A percentile compares a stretch with the other conserved stretches of the same genome.
phyloP scores from a whole-genome alignment of 1,140 invertebrate genomes.

The Glomeris maerens region DNA sequence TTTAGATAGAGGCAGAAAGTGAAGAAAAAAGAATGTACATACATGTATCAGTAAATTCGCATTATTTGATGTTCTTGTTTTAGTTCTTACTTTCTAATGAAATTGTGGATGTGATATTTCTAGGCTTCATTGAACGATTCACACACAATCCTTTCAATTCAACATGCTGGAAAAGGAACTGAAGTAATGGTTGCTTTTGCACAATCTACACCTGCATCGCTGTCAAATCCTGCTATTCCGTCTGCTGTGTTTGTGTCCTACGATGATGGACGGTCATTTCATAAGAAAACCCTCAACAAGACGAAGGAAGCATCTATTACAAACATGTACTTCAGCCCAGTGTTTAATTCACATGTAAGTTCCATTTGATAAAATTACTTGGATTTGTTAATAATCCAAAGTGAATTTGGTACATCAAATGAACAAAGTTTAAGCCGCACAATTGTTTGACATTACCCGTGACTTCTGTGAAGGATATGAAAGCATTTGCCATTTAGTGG shows the following conservation, averaged over 20 bases:
- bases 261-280: conserved; percentile 66
- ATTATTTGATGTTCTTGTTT: no score
- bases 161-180: conserved; percentile 73
- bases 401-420: no score
- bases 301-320: conserved; percentile 48
- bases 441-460: background rate
- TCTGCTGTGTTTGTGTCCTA: conserved; percentile 69
- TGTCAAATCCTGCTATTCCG: conserved; percentile 28
- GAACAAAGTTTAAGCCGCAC: background rate
- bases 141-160: conserved; percentile 72
- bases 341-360: conserved; percentile 56
- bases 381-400: conserved; percentile 7
- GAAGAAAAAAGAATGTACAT: no score
- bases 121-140: conserved; percentile 53
- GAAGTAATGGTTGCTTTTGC: conserved; percentile 75
- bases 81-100: background rate
- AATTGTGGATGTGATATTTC: conserved; percentile 18
- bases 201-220: conserved; percentile 31
- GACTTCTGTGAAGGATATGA: background rate
- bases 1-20: no score
- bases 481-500: background rate
- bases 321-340: conserved; percentile 70
- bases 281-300: conserved; percentile 55
- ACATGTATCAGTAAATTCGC: no score
- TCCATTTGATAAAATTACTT: conserved; percentile 9